phyloP scores from a whole-genome alignment of 2,113 vertebrate genomes.

The Corythoichthys intestinalis region DNA sequence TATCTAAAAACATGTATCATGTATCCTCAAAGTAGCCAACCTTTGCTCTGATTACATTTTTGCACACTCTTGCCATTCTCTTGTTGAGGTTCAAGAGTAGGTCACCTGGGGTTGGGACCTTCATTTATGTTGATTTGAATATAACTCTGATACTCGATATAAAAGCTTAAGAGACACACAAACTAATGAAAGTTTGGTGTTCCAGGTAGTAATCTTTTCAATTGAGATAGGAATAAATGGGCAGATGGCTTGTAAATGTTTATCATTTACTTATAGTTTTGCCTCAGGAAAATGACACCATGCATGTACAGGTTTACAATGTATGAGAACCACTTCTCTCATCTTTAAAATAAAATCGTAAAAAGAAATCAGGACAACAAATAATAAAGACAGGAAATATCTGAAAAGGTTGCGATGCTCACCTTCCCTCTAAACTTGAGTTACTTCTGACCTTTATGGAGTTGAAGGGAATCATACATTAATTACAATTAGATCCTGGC shows the following conservation, averaged over 20 bases:
- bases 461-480: neutral
- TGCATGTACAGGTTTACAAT: slow-evolving; percentile 1
- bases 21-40: no score
- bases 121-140: no score
- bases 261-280: neutral
- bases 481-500: neutral
- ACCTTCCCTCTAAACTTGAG: neutral
- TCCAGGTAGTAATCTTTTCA: neutral
- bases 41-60: no score
- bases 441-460: neutral
- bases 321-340: neutral
- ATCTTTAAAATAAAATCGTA: neutral
- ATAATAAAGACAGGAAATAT: slow-evolving; percentile 1
- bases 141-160: neutral
- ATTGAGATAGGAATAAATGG: neutral
- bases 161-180: neutral
- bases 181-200: neutral
- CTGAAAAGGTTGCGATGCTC: neutral
- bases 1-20: no score
- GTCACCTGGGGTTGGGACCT: no score
- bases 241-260: neutral
- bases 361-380: neutral
- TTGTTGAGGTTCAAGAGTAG: no score
- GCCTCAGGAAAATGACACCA: neutral
- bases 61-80: no score